Base-by-base conservation (phyloP, 2,888 invertebrate genomes). In the Nymphalis c-album region DNA sequence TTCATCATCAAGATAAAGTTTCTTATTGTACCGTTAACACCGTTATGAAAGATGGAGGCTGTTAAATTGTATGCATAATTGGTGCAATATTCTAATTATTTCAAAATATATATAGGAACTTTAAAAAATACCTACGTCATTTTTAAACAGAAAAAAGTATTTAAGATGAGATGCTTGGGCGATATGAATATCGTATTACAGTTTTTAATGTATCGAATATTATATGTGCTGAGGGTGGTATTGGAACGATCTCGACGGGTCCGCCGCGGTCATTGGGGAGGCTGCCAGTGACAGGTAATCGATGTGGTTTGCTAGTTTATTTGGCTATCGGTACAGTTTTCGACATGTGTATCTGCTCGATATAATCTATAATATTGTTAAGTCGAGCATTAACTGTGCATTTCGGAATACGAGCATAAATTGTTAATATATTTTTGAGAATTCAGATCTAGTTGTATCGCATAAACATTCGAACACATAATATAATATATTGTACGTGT, bases 281-380 rank as follows among this genome's bases (percentile, higher is more conserved):
- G 78, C 90, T 91, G 91, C 82, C 83, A 79, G 74, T 91, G 91
- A 90, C 91, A 91, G 91, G 86, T 90, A 91, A 91, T 91, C 91
- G 91, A 91, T 91, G 87, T 81, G 86, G 86, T 85, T 85, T 85
- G 85, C 88, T 90, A 90, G 90, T 91, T 91, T 91, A 91, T 91
- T 91, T 90, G 89, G 91, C 90, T 89, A 91, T 90, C 88, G 87
- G 87, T 84, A 86, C 85, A 85, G 85, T 80, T 83, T 83, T 78
- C 85, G 81, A 85, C 84, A 85, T 84, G 85, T 87, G 87, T 87
- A 89, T 88, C 87, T 86, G 85, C 84, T 86, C 84, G 85, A 84
- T 87, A 86, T 85, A 88, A 89, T 88, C 87, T 70, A 85, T 87
- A 85, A 80, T 83, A 81, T 85, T 85, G 85, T 83, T 82, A 85